A percentile compares a stretch with the other conserved stretches of the same genome.
Conservation (phyloP, 2,888 invertebrate genomes). For the Eupithecia subumbrata region DNA sequence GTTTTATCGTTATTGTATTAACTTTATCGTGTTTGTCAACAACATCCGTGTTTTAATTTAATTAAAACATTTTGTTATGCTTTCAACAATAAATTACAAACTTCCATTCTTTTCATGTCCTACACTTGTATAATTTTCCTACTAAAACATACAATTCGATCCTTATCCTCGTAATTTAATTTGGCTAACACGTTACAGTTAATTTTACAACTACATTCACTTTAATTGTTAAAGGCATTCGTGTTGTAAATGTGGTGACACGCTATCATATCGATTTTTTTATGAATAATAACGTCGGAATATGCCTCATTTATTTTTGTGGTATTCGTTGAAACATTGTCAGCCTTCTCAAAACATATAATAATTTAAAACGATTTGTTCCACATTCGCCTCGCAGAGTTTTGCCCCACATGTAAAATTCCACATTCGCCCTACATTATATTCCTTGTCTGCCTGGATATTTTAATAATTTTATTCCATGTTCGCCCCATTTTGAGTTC, state of each 20-base stretch:
- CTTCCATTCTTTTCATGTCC: neutral
- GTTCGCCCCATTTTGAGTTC: no score
- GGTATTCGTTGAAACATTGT: neutral
- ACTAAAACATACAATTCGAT: conserved; percentile 49
- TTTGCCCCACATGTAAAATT: no score
- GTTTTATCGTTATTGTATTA: neutral
- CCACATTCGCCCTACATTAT: no score
- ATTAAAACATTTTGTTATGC: neutral
- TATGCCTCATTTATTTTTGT: neutral
- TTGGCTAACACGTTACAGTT: conserved; percentile 57
- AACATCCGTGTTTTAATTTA: conserved; percentile 1
- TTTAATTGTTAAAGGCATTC: conserved; percentile 66
- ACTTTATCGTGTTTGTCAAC: neutral
- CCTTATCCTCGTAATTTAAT: conserved; percentile 65
- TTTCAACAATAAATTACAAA: conserved; percentile 1
- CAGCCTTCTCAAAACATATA: neutral
- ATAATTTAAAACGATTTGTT: no score
- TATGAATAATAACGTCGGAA: neutral
- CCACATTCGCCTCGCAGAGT: no score
- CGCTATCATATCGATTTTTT: conserved; percentile 46
- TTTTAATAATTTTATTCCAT: no score
- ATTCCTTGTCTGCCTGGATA: no score
- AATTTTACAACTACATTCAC: conserved; percentile 52
- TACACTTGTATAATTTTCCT: conserved; percentile 21
- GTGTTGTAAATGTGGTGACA: conserved; percentile 58